These are phyloP conservation scores for Rhodophaea formosa DNA, from an alignment of 2,888 invertebrate species.

Conservation along the genomic window DNA sequence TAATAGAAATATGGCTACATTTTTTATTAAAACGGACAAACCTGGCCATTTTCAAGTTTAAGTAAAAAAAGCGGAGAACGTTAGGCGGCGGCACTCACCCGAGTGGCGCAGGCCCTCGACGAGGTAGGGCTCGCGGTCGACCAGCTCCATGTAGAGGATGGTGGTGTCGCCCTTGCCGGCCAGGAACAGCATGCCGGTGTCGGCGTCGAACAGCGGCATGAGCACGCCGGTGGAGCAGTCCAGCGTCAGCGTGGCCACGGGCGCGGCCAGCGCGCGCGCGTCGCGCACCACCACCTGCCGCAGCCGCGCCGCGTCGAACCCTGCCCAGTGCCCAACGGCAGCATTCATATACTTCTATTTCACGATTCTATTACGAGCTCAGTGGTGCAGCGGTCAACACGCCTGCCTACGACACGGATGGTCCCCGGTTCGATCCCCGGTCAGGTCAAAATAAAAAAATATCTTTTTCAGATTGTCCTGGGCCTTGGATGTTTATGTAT, in stretches of 20 bases:
- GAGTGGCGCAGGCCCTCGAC: constrained; percentile 93
- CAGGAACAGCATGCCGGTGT: constrained; percentile 97
- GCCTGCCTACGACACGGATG: no score
- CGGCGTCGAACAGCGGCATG: constrained; percentile 95
- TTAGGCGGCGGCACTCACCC: constrained; percentile 50
- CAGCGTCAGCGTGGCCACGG: constrained; percentile 89
- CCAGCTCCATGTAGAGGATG: constrained; percentile 94
- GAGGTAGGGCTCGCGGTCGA: constrained; percentile 93
- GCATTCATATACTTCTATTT: not conserved
- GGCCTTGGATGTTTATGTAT: no score
- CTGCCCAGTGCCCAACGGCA: no score
- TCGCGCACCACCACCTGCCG: constrained; percentile 95
- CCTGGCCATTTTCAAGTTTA: no score
- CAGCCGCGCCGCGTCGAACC: constrained; percentile 92
- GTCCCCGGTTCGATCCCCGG: no score
- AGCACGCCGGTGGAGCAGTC: constrained; percentile 95
- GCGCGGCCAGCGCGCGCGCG: constrained; percentile 87
- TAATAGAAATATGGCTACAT: no score
- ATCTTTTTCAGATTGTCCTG: no score
- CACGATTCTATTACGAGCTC: no score
- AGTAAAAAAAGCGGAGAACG: no score
- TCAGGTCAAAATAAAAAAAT: no score
- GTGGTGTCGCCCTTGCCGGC: constrained; percentile 97
- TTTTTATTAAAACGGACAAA: no score
- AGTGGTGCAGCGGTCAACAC: no score